Percentiles rank a stretch among this genome's conserved stretches.
phyloP scores from a whole-genome alignment of 1,140 invertebrate species.

The Episyrphus balteatus region DNA sequence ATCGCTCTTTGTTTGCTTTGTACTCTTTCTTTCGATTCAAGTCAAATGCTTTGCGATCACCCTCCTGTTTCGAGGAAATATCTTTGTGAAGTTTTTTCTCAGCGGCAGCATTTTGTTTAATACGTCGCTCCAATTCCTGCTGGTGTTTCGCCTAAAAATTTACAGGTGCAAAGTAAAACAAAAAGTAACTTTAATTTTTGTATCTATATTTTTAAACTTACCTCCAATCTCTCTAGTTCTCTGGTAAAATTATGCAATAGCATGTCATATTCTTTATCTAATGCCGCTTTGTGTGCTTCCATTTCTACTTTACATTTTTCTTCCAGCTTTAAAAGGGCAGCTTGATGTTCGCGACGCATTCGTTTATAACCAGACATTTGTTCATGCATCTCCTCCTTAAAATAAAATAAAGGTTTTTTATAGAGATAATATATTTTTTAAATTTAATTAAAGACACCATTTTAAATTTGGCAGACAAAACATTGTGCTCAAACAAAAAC shows the following conservation, averaged over 20 bases:
- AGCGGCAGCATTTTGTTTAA: slow-evolving; percentile 74
- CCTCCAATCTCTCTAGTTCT: slow-evolving; percentile 82
- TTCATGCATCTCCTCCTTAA: slow-evolving; percentile 91
- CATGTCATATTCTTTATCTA: slow-evolving; percentile 95
- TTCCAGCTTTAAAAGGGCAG: slow-evolving; percentile 82
- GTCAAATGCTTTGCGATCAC: slow-evolving; percentile 75
- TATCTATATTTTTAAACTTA: slow-evolving; percentile 18
- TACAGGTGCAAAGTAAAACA: background rate
- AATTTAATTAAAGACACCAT: too few species aligned
- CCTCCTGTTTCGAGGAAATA: slow-evolving; percentile 78
- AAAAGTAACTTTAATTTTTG: background rate
- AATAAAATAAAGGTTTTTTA: background rate
- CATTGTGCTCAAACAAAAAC: too few species aligned
- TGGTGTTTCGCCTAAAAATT: slow-evolving; percentile 58
- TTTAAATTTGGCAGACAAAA: slow-evolving; percentile 5
- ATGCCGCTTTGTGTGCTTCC: slow-evolving; percentile 86
- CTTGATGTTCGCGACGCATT: slow-evolving; percentile 94
- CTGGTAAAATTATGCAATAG: slow-evolving; percentile 81
- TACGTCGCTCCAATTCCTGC: slow-evolving; percentile 79
- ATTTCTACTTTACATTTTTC: slow-evolving; percentile 92
- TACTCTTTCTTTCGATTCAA: slow-evolving; percentile 93
- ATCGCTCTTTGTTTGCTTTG: slow-evolving; percentile 93
- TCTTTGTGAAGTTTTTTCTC: slow-evolving; percentile 94
- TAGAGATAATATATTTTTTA: too few species aligned
- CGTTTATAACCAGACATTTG: slow-evolving; percentile 99